phyloP scores from a whole-genome alignment of 1,140 invertebrate genomes.

The Centruroides sculpturatus region DNA sequence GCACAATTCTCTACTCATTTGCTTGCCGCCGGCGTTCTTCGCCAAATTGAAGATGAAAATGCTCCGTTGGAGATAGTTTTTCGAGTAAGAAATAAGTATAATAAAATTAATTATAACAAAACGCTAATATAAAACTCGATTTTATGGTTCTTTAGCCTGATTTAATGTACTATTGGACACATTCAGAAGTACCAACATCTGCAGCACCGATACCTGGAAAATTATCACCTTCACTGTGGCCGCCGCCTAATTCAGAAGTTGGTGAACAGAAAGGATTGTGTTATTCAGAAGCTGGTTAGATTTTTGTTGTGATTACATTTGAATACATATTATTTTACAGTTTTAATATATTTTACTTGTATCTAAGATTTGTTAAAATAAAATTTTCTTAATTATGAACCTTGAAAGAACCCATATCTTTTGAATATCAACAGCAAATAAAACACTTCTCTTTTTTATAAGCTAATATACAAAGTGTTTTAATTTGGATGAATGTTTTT shows the following conservation, averaged over 20 bases:
- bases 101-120: not conserved
- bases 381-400: not conserved
- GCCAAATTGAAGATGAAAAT: conserved; percentile 53
- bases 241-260: conserved; percentile 27
- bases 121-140: too few species aligned
- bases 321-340: not conserved
- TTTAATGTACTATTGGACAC: conserved; percentile 75
- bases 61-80: conserved; percentile 45
- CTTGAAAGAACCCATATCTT: too few species aligned
- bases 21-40: conserved; percentile 69
- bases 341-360: not conserved
- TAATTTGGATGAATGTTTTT: too few species aligned
- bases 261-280: conserved; percentile 27
- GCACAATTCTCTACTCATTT: conserved; percentile 73
- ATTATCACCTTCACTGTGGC: conserved; percentile 37
- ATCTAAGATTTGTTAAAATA: not conserved
- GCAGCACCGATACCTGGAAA: conserved; percentile 54
- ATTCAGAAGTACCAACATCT: conserved; percentile 50
- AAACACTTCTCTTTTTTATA: too few species aligned
- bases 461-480: too few species aligned
- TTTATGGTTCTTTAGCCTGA: conserved; percentile 46
- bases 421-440: too few species aligned
- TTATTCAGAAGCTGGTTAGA: conserved; percentile 35
- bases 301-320: not conserved
- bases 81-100: conserved; percentile 43